Conservation (phyloP, 2,888 invertebrate species). For the Apamea monoglypha region DNA sequence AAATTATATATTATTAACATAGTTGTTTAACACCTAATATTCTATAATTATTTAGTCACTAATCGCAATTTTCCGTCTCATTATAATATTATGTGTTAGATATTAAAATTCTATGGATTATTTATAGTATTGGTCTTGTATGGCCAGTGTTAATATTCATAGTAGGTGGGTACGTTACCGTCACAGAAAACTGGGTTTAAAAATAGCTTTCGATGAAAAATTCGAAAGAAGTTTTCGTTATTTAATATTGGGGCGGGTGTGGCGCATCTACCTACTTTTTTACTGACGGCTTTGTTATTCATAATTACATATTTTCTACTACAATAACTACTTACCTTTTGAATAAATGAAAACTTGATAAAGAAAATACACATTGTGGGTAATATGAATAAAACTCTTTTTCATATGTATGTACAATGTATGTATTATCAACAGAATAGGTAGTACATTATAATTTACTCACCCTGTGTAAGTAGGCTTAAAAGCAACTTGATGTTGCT, state of each 20-base stretch:
- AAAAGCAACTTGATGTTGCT: slow-evolving; percentile 54
- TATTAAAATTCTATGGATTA: slow-evolving; percentile 24
- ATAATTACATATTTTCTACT: slow-evolving; percentile 9
- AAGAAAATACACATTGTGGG: slow-evolving; percentile 5
- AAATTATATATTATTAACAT: slow-evolving; percentile 26
- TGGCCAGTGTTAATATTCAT: slow-evolving; percentile 14
- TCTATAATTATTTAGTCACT: slow-evolving; percentile 33
- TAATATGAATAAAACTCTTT: slow-evolving; percentile 56
- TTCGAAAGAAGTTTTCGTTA: not conserved
- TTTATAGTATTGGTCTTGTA: slow-evolving; percentile 13
- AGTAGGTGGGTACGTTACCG: slow-evolving; percentile 17
- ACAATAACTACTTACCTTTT: slow-evolving; percentile 26
- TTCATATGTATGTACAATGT: slow-evolving; percentile 60
- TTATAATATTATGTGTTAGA: slow-evolving; percentile 16
- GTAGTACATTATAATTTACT: slow-evolving; percentile 63
- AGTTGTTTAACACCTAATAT: slow-evolving; percentile 34
- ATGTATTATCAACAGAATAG: slow-evolving; percentile 59
- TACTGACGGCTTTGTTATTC: not conserved
- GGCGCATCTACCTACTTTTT: slow-evolving; percentile 1
- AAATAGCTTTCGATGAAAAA: slow-evolving; percentile 9
- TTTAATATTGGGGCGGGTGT: not conserved
- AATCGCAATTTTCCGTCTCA: slow-evolving; percentile 43
- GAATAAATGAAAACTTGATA: slow-evolving; percentile 22
- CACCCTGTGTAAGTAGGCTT: slow-evolving; percentile 69
- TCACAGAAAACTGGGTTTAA: not conserved